Evolutionary conservation across 2,113 vertebrate species (phyloP), one percentile per base, ranked within the genome.

Genomic region (Herpailurus yagouaroundi): DNA sequence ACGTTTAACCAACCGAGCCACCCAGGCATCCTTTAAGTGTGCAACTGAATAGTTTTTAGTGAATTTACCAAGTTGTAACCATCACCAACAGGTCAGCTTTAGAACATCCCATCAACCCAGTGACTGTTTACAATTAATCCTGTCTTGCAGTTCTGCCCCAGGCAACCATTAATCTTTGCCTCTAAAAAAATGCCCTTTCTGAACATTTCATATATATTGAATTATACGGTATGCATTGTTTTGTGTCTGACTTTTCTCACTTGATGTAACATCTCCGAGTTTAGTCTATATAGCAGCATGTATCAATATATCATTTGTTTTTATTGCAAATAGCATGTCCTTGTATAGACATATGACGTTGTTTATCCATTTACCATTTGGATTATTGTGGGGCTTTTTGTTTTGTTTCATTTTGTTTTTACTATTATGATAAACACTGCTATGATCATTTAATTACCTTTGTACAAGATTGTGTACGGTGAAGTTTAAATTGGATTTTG

Each of bases 401-500:
- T 63, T 64, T 74, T 12, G 19, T 25, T 50, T n/a, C 27, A 4
- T 18, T 60, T 63, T 64, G 36, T 57, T 81, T 81, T 63, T 18
- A 18, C 19, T 81, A 33, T 87, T 60, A 50, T 80, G 38, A 52
- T 55, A 71, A 80, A 50, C 27, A 6, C 4, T 86, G 4, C 2
- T 80, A 73, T 80, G 10, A 55, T 73, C 5, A 29, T 64, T 73
- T 95, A 81, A 92, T 81, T 81, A 69, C 11, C 1, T 88, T 88
- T 92, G 41, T 29, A 81, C 11, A 88, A 31, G 1, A 13, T 71
- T 85, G 85, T 85, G 16, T 57, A 45, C 5, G 10, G 3, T 79
- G 38, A 85, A 85, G 48, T 91, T 68, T 71, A 91, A 91, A 19
- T 91, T 80, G 63, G 31, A 50, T 50, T 71, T 95, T 85, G 38